These are phyloP conservation scores for Drosophila willistoni DNA, from an alignment of 1,140 invertebrate genomes.

Conservation along the genomic window DNA sequence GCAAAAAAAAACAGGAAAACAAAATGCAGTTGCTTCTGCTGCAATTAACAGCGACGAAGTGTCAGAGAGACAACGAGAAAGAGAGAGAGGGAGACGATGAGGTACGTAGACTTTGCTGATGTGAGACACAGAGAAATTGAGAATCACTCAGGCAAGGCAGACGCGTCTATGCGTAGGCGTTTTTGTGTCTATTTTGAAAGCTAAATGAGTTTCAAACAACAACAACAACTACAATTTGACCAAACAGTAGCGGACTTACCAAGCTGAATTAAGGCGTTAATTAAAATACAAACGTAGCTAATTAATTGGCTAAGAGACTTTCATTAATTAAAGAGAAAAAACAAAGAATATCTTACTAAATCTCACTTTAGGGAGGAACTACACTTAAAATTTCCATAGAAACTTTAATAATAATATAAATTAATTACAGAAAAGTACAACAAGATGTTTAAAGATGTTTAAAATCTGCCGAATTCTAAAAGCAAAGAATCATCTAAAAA, in stretches of 20 bases:
- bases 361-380: too few relatives aligned
- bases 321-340: too few relatives aligned
- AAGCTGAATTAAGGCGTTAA: background rate
- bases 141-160: conserved; percentile 65
- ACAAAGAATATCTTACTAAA: too few relatives aligned
- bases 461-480: too few relatives aligned
- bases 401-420: too few relatives aligned
- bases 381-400: too few relatives aligned
- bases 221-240: background rate
- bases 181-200: conserved; percentile 69
- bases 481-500: too few relatives aligned
- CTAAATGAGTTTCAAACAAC: conserved; percentile 28
- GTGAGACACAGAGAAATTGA: conserved; percentile 25
- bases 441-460: too few relatives aligned
- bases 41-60: background rate
- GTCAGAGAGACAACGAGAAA: conserved; percentile 6
- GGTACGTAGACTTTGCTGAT: too few relatives aligned
- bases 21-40: conserved; percentile 27
- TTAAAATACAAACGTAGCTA: too few relatives aligned
- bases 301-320: too few relatives aligned
- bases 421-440: too few relatives aligned
- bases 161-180: conserved; percentile 22
- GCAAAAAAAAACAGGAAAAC: conserved; percentile 22
- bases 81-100: background rate
- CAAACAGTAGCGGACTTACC: conserved; percentile 18